A percentile compares a stretch with the other conserved stretches of the same genome.
phyloP scores from a whole-genome alignment of 53 echinoderm and acorn worm genomes.

The Stichopus horrens region DNA sequence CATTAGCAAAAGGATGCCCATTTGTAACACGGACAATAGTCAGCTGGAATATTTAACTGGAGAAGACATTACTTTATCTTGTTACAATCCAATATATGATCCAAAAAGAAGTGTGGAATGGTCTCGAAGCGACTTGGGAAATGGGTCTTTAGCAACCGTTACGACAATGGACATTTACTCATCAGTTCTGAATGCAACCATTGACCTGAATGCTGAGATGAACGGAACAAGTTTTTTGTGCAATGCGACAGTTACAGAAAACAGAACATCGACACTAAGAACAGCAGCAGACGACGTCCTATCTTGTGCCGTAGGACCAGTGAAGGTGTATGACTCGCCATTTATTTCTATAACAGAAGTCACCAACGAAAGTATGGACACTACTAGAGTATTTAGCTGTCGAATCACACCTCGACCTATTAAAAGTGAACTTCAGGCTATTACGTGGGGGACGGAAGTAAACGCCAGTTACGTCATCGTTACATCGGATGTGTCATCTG shows the following conservation, averaged over 20 bases:
- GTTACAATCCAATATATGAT: slow-evolving; percentile 2
- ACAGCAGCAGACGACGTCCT: not conserved
- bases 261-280: not conserved
- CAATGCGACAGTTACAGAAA: not conserved
- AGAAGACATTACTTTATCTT: not conserved
- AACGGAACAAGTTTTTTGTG: slow-evolving; percentile 28
- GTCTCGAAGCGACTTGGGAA: not conserved
- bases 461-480: not conserved
- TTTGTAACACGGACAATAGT: slow-evolving; percentile 7
- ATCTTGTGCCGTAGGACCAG: slow-evolving; percentile 24
- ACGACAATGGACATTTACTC: not conserved
- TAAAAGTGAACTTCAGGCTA: not conserved
- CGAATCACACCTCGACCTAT: not conserved
- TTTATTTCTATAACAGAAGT: slow-evolving; percentile 11
- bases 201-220: not conserved
- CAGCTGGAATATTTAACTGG: not conserved
- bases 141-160: not conserved
- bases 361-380: not conserved
- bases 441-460: not conserved
- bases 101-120: not conserved
- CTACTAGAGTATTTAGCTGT: slow-evolving; percentile 1
- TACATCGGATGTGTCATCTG: not conserved
- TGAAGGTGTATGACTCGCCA: not conserved
- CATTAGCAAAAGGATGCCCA: slow-evolving; percentile 8
- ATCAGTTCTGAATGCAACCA: slow-evolving; percentile 9